Evolutionary conservation across 1,140 invertebrate species (phyloP).

Genomic region (Ptiloglossa arizonensis): DNA sequence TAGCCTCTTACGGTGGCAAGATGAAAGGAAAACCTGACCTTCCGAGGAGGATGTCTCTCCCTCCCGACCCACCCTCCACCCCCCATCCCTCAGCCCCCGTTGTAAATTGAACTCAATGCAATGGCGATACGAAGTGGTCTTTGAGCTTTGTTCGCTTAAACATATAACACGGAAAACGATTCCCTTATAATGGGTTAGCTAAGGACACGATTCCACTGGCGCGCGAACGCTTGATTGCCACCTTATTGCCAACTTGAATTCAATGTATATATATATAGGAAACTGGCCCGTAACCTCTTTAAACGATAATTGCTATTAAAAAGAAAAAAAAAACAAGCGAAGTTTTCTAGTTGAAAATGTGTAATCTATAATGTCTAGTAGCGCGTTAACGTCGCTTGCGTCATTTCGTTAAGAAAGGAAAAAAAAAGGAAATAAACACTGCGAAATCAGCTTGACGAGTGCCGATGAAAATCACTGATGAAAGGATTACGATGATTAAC

Average conservation of each 20-base stretch:
- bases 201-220: slow-evolving; percentile 13
- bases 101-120: slow-evolving; percentile 61
- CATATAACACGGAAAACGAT: slow-evolving; percentile 1
- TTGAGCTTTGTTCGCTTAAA: slow-evolving; percentile 53
- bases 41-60: slow-evolving; percentile 55
- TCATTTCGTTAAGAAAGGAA: slow-evolving; percentile 59
- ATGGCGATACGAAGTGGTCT: slow-evolving; percentile 44
- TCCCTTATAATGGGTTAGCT: slow-evolving; percentile 6
- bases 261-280: slow-evolving; percentile 69
- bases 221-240: slow-evolving; percentile 47
- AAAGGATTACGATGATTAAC: not conserved
- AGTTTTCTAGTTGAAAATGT: slow-evolving; percentile 67
- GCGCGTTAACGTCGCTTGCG: slow-evolving; percentile 66
- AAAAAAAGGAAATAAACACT: slow-evolving; percentile 12
- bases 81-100: not conserved
- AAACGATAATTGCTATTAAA: slow-evolving; percentile 55
- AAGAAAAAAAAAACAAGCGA: slow-evolving; percentile 7
- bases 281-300: slow-evolving; percentile 51
- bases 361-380: slow-evolving; percentile 69
- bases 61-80: not conserved
- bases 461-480: slow-evolving; percentile 17
- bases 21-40: slow-evolving; percentile 5
- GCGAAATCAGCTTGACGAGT: slow-evolving; percentile 42
- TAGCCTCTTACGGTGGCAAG: slow-evolving; percentile 23
- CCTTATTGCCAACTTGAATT: slow-evolving; percentile 63